Base-by-base conservation (phyloP, 2,888 invertebrate species). In the Pterostichus madidus region DNA sequence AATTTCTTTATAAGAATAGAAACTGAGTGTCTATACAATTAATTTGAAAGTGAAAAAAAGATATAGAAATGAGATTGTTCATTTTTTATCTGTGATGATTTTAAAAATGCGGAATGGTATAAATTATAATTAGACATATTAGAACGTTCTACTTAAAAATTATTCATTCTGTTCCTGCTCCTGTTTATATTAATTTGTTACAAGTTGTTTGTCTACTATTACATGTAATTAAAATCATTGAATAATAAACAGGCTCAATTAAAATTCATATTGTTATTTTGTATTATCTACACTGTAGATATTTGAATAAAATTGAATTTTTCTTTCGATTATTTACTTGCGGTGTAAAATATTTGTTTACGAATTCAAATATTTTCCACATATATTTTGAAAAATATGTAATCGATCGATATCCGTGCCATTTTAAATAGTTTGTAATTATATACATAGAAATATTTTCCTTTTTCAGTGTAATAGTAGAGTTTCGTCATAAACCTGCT, bases 401-500 rank as follows among this genome's bases (percentile, higher is more conserved):
- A 49, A 49, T 1, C 11, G 24, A 24, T 24, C 1, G 24, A 24
- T 24, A 24, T n/a, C 2, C 5, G 11, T 13, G 13, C 0, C 11
- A n/a, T 49, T 49, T 49, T 10, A 49, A 49, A n/a, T 39, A 39
- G 49, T 11, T 13, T 13, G 49, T 49, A 49, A 49, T 49, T 5
- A 49, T n/a, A 2, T 49, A 11, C n/a, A 49, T 5, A n/a, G 2
- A 49, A 49, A 49, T 49, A 49, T 49, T 49, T 49, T 49, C 2
- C 5, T 49, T 49, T 11, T 44, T 44, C 44, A 44, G 44, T 44
- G 7, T 7, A 44, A 44, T 44, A 11, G 17, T 15, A 8, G 15
- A 53, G 39, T 73, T 53, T 76, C 76, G 15, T 53, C 76, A 73
- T 39, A 61, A 80, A 80, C 80, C 53, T 52, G 80, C 53, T 80